Conservation (phyloP, 2,113 vertebrate genomes). For the Tylochromis polylepis region DNA sequence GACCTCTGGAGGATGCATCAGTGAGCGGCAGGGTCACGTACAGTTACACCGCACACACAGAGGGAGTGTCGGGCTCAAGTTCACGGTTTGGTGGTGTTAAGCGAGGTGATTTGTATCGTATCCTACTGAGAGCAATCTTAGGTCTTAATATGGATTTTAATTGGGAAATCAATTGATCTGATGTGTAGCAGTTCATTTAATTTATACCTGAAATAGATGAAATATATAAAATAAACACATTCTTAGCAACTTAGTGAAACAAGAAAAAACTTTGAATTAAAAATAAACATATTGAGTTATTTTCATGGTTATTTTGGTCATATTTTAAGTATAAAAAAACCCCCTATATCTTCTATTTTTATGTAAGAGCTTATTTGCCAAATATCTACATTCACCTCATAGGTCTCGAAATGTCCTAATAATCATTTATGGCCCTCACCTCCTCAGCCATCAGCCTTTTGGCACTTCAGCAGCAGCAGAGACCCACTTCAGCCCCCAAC, state of each 20-base stretch:
- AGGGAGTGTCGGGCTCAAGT: conserved; percentile 36
- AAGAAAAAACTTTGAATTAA: background rate
- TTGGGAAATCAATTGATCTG: background rate
- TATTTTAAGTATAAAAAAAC: background rate
- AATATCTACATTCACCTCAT: background rate
- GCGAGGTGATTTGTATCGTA: background rate
- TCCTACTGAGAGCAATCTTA: conserved; percentile 9
- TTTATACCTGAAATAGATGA: background rate
- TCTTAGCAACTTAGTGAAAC: background rate
- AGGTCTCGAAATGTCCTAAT: background rate
- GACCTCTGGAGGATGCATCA: conserved; percentile 64
- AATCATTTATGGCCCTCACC: background rate
- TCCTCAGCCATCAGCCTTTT: background rate
- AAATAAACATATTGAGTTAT: background rate
- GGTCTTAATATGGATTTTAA: background rate
- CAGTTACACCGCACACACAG: conserved; percentile 14
- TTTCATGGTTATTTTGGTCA: background rate
- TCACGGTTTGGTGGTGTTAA: background rate
- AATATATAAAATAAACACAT: background rate
- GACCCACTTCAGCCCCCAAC: conserved; percentile 1
- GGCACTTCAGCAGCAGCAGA: conserved; percentile 4
- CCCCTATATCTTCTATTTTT: background rate
- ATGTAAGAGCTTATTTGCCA: background rate
- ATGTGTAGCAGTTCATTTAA: background rate
- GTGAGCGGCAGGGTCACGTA: conserved; percentile 53